These are phyloP conservation scores for Cyclargus thomasi DNA, from an alignment of 1,140 invertebrate genomes.

Conservation along the genomic window DNA sequence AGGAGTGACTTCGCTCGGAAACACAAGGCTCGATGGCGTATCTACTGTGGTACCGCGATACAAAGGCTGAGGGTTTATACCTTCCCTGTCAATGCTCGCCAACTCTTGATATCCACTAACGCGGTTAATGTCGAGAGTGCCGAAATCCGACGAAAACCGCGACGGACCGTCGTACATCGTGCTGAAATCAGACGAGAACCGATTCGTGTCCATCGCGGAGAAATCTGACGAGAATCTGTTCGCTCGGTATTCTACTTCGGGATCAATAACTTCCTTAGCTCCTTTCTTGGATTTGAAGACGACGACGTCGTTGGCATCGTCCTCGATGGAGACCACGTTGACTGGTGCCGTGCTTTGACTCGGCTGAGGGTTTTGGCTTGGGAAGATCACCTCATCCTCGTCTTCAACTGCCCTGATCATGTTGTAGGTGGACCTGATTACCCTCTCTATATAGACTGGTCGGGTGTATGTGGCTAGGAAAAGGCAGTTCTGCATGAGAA, in stretches of 20 bases:
- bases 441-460: constrained; percentile 64
- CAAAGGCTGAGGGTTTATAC: constrained; percentile 53
- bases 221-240: constrained; percentile 26
- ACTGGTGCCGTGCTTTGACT: constrained; percentile 19
- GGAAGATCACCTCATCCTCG: constrained; percentile 71
- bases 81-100: constrained; percentile 52
- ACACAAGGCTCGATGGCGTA: constrained; percentile 46
- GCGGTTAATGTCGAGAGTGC: constrained; percentile 43
- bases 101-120: constrained; percentile 56
- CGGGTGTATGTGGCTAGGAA: constrained; percentile 58
- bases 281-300: constrained; percentile 61
- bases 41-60: constrained; percentile 69
- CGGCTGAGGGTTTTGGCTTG: constrained; percentile 40
- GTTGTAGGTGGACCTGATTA: constrained; percentile 64
- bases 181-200: constrained; percentile 58
- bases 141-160: constrained; percentile 59
- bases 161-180: constrained; percentile 35
- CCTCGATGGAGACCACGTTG: constrained; percentile 42
- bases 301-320: constrained; percentile 57
- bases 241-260: constrained; percentile 47
- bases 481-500: constrained; percentile 69
- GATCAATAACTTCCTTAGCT: constrained; percentile 59
- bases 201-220: constrained; percentile 20
- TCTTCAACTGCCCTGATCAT: constrained; percentile 64
- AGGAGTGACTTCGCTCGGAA: constrained; percentile 45